Base-by-base conservation (phyloP, 2,797 vertebrate genomes). In the Melanotaenia trifasciata region DNA sequence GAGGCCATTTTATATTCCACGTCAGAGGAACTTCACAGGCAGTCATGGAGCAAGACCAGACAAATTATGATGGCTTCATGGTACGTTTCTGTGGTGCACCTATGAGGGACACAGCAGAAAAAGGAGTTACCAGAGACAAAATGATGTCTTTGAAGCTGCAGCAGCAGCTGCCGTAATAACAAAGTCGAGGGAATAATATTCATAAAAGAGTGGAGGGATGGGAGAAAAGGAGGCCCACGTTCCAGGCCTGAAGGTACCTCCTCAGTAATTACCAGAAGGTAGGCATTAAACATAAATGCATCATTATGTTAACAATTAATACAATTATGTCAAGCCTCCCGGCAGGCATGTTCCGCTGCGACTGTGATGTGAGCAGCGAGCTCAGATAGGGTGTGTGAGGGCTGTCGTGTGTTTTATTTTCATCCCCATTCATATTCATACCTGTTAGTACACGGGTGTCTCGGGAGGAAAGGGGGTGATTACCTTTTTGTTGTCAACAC, bases 261-360 rank as follows among this genome's bases (percentile, higher is more conserved):
- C 85, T 79, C 54, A 33, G 80, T 92, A 92, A 93, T 93, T 90
- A 90, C 93, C 90, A 93, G 91, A 83, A 93, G 92, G 91, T 90
- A 91, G 84, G 58, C 87, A 94, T 94, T 93, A 94, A 94, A 93
- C 91, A 91, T 93, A 93, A 94, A 93, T 91, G 92, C 82, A 77
- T 90, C 86, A 89, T 93, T 93, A 93, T 94, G 93, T 93, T 95
- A 94, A 94, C 94, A 94, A 95, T 94, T 94, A 94, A 93, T 93
- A 91, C 91, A 90, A 93, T 94, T 92, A 93, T 90, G 84, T 87
- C 65, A 78, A 79, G 78, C 76, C 89, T 83, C 76, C 71, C n/a
- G 81, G 87, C 78, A 8, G 79, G 71, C 61, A 5, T 75, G 76
- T 72, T 84, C 65, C 64, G 43, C 80, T 58, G 75, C 65, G 86